Evolutionary conservation across 2,797 vertebrate genomes (phyloP).

Genomic region (Gambelia wislizenii): DNA sequence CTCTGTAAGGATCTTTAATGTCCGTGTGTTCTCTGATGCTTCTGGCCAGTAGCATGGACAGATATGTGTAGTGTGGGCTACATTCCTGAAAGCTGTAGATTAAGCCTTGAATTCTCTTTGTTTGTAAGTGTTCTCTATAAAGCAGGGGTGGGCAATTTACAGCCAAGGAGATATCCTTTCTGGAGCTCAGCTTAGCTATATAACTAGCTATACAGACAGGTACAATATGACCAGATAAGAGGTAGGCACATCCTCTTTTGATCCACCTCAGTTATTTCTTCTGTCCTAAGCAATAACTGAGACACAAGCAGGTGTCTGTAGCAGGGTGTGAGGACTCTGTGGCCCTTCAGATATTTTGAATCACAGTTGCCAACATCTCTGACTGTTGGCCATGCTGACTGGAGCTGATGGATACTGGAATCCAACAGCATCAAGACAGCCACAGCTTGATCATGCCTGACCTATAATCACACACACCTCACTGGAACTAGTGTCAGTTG

Average conservation of each 20-base stretch:
- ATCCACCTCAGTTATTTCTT: not conserved
- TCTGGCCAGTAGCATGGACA: too few species aligned
- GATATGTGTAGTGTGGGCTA: not conserved
- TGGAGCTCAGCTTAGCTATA: not conserved
- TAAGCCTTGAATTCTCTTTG: not conserved
- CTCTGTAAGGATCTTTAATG: not conserved
- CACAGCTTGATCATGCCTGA: not conserved
- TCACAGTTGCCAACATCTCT: too few species aligned
- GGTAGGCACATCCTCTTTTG: not conserved
- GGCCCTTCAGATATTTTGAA: too few species aligned
- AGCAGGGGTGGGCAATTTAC: not conserved
- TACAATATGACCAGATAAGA: too few species aligned
- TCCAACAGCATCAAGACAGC: not conserved
- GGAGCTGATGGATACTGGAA: too few species aligned
- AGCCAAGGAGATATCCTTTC: not conserved
- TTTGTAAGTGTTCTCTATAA: too few species aligned
- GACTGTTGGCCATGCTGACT: too few species aligned
- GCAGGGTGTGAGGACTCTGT: too few species aligned
- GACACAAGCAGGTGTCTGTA: not conserved
- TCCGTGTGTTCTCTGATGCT: not conserved
- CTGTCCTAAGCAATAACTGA: not conserved
- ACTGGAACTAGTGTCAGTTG: not conserved
- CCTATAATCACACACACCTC: not conserved
- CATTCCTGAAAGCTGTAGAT: not conserved
- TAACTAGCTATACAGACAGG: too few species aligned